Evolutionary conservation across 2,888 invertebrate species (phyloP), one percentile per base, ranked within the genome.

Genomic region (Entomobrya proxima): DNA sequence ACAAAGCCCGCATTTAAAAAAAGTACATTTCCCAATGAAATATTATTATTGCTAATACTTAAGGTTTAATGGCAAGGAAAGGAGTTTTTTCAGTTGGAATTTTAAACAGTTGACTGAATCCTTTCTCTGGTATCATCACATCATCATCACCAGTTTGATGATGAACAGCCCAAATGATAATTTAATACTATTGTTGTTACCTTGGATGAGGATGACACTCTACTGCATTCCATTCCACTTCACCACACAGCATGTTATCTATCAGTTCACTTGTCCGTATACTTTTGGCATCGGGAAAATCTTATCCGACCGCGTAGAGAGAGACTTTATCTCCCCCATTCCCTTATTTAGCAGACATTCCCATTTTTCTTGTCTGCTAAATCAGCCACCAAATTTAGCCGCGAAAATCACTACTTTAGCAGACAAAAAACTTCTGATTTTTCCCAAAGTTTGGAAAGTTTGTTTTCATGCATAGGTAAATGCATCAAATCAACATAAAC

Each of bases 211-310:
- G 44, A 47, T 69, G 69, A 69, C 69, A 69, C 69, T 69, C 24
- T 27, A 47, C 69, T 69, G 69, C 69, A 69, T 69, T 69, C 69
- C 69, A 44, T 69, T 40, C 44, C 69, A 27, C 40, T 44, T 40
- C 11, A 44, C 13, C 37, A 11, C n/a, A 6, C 64, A 7, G n/a
- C 18, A 15, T 35, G 13, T 55, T 11, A 21, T 64, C n/a, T 67
- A 40, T 67, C 37, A 30, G n/a, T 9, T 27, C 69, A 24, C 40
- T 69, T 69, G 69, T 44, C 27, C 13, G 11, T 47, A 13, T 13
- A 21, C 40, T 15, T 44, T 24, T 44, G 67, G 47, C 69, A 44
- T 47, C 21, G 13, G 21, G n/a, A n/a, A n/a, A n/a, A n/a, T n/a
- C n/a, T n/a, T n/a, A n/a, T n/a, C n/a, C n/a, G n/a, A n/a, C n/a